Conservation (phyloP, 2,888 invertebrate genomes). For the Coelinius sp. region DNA sequence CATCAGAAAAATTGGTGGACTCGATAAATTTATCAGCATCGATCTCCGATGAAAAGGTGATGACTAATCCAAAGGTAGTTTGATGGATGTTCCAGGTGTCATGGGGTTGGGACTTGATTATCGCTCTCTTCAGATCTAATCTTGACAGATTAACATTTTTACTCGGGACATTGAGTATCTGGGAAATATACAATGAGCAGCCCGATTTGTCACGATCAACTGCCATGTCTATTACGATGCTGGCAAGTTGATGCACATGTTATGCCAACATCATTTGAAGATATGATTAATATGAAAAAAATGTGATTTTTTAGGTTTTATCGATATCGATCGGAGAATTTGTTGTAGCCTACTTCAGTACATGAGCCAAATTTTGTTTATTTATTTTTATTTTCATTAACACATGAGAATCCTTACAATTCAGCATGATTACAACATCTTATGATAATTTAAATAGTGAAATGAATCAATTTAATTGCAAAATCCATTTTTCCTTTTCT, state of each 20-base stretch:
- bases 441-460: no score
- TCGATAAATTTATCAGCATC: conserved; percentile 70
- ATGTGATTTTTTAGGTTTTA: not conserved
- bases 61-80: conserved; percentile 69
- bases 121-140: conserved; percentile 60
- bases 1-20: conserved; percentile 66
- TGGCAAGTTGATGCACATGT: not conserved
- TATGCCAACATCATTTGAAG: not conserved
- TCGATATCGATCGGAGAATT: no score
- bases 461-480: no score
- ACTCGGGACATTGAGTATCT: not conserved
- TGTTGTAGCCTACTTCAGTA: not conserved
- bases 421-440: no score
- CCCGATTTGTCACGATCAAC: not conserved
- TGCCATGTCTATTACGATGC: not conserved
- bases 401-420: no score
- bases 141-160: not conserved
- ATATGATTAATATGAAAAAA: not conserved
- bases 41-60: conserved; percentile 66
- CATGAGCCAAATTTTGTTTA: not conserved
- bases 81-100: conserved; percentile 63
- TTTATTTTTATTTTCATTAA: no score
- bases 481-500: no score
- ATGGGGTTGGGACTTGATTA: conserved; percentile 55
- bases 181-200: conserved; percentile 2